Evolutionary conservation across 1,140 invertebrate genomes (phyloP), one percentile per base, ranked within the genome.

Genomic region (Augochlora pura): DNA sequence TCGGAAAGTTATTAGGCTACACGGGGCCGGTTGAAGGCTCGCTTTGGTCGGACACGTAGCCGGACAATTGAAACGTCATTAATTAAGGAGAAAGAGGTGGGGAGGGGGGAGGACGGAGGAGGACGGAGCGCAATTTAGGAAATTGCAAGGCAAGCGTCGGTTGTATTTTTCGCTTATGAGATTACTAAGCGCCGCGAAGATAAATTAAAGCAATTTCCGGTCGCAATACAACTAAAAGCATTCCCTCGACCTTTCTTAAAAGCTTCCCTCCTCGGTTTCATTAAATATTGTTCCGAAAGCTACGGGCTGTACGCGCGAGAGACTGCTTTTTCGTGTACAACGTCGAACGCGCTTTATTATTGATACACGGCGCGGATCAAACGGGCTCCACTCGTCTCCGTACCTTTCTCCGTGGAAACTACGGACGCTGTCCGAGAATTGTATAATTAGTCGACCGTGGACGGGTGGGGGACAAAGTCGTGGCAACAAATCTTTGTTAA

Each of bases 201-300:
- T 71, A 54, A 71, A 77, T 71, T 77, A 71, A 49, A 71, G 76
- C 76, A 77, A 77, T 52, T 77, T 63, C 59, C 59, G 75, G n/a
- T 27, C 27, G 75, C 57, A 77, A 77, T 77, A 77, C 46, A 54
- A 64, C 68, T 71, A 64, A 77, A 72, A 77, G 76, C 68, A 63
- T 77, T 62, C 68, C 68, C 39, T 38, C 5, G 42, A 60, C 23
- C 32, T 27, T 18, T 42, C 68, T 77, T 72, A 39, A 72, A 64
- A 77, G 59, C 46, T 71, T 72, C 39, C 60, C 27, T 63, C 60
- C 27, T 63, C 59, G 21, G 67, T 77, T 70, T 70, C 75, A 39
- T 72, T 64, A 63, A 72, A 77, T 77, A 63, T 71, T 63, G 67
- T 63, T 64, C 39, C 46, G 3, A 16, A 63, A 16, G 54, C 16